phyloP scores from a whole-genome alignment of 1,140 invertebrate genomes.

The Saxidomus purpurata region DNA sequence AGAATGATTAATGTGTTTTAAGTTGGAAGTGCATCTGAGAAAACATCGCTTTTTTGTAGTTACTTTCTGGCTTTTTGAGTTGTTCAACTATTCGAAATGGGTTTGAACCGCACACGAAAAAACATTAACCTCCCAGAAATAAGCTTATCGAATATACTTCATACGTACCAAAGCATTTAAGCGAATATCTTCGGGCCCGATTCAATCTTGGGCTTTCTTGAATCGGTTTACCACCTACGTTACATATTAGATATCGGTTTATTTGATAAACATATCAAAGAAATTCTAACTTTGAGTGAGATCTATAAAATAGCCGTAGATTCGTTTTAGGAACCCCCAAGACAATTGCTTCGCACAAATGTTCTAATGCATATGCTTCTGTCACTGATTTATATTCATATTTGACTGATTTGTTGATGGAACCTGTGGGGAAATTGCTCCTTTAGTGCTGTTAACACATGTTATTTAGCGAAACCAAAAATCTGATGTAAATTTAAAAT shows the following conservation, averaged over 20 bases:
- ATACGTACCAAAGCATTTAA: conserved; percentile 2
- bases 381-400: not conserved
- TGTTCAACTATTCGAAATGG: conserved; percentile 56
- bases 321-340: not conserved
- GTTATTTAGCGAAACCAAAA: no score
- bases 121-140: conserved; percentile 47
- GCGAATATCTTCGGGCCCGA: not conserved
- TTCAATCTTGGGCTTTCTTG: conserved; percentile 30
- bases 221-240: conserved; percentile 43
- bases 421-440: no score
- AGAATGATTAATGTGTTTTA: not conserved
- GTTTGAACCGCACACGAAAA: conserved; percentile 40
- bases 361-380: not conserved
- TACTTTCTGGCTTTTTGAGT: not conserved
- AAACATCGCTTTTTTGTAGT: not conserved
- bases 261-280: conserved; percentile 51
- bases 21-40: conserved; percentile 43
- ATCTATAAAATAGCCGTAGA: not conserved
- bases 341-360: not conserved
- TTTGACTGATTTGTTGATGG: no score
- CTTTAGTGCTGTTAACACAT: no score
- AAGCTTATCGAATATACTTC: conserved; percentile 24
- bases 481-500: no score
- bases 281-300: not conserved
- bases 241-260: not conserved